Evolutionary conservation across 2,888 invertebrate species (phyloP), one percentile per base, ranked within the genome.

Genomic region (Andrena hattorfiana): DNA sequence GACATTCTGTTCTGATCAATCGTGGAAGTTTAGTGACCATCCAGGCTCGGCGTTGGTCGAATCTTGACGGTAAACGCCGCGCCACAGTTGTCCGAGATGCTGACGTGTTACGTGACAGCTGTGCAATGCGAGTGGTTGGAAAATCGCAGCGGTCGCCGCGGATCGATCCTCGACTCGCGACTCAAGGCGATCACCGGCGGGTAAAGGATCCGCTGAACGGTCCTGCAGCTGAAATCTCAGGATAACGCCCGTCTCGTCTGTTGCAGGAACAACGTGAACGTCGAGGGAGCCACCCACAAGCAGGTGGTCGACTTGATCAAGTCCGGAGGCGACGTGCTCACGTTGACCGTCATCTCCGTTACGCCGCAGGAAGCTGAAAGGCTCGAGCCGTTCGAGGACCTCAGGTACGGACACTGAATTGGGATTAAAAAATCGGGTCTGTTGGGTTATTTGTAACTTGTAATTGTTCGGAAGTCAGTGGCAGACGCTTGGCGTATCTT

Each of bases 241-340:
- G 28, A 23, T 56, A 59, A 70, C 1, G 10, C 10, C 3, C 69
- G 20, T 56, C 56, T 2, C 74, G 8, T 75, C 16, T 76, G 56
- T 85, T 83, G n/a, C 95, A 99, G 99, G 87, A 99, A 99, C 96
- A 98, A 98, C 89, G 97, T 98, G 84, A 99, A 98, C 95, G 99
- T 99, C 16, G 99, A 99, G 95, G 99, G 99, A 68, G 97, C 99
- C n/a, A 99, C 99, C 56, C 99, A 99, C 95, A 98, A 99, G 92
- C 99, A 99, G 95, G 99, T 99, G 84, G 99, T 99, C 62, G 99
- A 99, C 95, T 96, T 99, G 89, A 99, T 99, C 92, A 99, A 99
- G 94, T 99, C 99, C 16, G 99, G 99, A 2, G 99, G 99, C 23
- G 99, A 99, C 94, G 98, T 98, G 86, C 96, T 99, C 86, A 98